phyloP scores from a whole-genome alignment of 1,140 invertebrate species.

The Atta colombica region DNA sequence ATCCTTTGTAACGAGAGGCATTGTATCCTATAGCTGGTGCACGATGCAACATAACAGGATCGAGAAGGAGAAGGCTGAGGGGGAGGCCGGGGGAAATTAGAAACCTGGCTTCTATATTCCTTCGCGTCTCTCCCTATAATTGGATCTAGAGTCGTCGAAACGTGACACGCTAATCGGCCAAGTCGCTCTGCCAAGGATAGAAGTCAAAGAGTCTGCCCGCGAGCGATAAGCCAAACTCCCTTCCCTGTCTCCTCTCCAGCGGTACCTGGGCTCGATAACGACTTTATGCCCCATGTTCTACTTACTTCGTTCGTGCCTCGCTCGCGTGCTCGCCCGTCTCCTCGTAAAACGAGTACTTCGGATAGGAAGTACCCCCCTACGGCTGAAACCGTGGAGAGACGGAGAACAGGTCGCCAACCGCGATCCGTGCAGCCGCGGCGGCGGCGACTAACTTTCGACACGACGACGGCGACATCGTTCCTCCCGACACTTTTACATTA shows the following conservation, averaged over 20 bases:
- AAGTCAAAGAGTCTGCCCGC: slow-evolving; percentile 73
- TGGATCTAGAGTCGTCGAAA: slow-evolving; percentile 69
- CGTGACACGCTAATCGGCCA: slow-evolving; percentile 74
- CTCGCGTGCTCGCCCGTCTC: slow-evolving; percentile 55
- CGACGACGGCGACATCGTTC: slow-evolving; percentile 37
- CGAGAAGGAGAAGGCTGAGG: neutral
- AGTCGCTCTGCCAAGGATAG: slow-evolving; percentile 66
- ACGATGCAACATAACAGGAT: slow-evolving; percentile 25
- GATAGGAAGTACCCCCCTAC: neutral
- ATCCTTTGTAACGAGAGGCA: slow-evolving; percentile 59
- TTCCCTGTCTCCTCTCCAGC: neutral
- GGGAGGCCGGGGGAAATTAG: slow-evolving; percentile 32
- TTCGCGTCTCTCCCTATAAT: slow-evolving; percentile 68
- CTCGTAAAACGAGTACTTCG: slow-evolving; percentile 43
- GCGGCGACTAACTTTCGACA: slow-evolving; percentile 56
- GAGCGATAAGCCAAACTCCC: slow-evolving; percentile 68
- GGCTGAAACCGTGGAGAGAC: too few species aligned
- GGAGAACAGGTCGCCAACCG: slow-evolving; percentile 28
- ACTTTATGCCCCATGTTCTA: slow-evolving; percentile 60
- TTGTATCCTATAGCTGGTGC: slow-evolving; percentile 5
- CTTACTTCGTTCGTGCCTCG: slow-evolving; percentile 60
- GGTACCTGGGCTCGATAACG: slow-evolving; percentile 50
- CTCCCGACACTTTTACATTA: slow-evolving; percentile 57
- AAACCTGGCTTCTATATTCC: slow-evolving; percentile 42
- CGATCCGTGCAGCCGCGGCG: slow-evolving; percentile 20